A percentile compares a stretch with the other conserved stretches of the same genome.
phyloP scores from a whole-genome alignment of 2,888 invertebrate genomes.

The Falcaria lacertinaria region DNA sequence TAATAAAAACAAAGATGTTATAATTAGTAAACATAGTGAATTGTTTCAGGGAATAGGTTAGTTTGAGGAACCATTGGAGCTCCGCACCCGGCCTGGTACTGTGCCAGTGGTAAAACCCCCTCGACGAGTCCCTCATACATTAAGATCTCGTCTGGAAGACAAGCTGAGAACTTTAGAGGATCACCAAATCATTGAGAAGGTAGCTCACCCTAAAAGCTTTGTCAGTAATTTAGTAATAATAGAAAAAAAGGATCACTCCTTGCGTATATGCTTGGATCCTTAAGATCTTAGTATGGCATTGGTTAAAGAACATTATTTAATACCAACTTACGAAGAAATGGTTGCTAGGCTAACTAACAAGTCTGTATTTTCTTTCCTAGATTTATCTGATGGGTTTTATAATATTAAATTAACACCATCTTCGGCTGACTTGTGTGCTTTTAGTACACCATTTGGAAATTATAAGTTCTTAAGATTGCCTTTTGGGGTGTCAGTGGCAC shows the following conservation, averaged over 20 bases:
- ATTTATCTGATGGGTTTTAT: slow-evolving; percentile 18
- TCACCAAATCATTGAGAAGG: slow-evolving; percentile 9
- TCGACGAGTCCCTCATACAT: slow-evolving; percentile 10
- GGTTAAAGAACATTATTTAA: slow-evolving; percentile 11
- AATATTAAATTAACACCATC: slow-evolving; percentile 13
- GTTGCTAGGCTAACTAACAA: slow-evolving; percentile 13
- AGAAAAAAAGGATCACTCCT: slow-evolving; percentile 12
- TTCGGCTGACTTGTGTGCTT: slow-evolving; percentile 14
- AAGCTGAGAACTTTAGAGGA: slow-evolving; percentile 10
- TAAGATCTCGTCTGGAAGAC: slow-evolving; percentile 7
- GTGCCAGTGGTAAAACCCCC: slow-evolving; percentile 11
- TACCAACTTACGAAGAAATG: slow-evolving; percentile 14
- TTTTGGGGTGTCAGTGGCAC: too few species aligned
- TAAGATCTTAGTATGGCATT: slow-evolving; percentile 14
- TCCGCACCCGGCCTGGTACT: slow-evolving; percentile 7
- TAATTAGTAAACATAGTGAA: slow-evolving; percentile 2
- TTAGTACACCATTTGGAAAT: slow-evolving; percentile 8
- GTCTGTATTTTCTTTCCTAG: slow-evolving; percentile 11
- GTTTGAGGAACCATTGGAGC: slow-evolving; percentile 9
- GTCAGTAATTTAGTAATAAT: slow-evolving; percentile 15
- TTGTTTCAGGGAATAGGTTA: slow-evolving; percentile 11
- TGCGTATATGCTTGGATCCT: slow-evolving; percentile 16
- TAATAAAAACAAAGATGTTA: slow-evolving; percentile 1
- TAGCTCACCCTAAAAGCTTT: slow-evolving; percentile 11
- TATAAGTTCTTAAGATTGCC: too few species aligned